Percentiles rank a stretch among this genome's conserved stretches.
Conservation (phyloP, 2,797 vertebrate species). For the Gallirallus australis region DNA sequence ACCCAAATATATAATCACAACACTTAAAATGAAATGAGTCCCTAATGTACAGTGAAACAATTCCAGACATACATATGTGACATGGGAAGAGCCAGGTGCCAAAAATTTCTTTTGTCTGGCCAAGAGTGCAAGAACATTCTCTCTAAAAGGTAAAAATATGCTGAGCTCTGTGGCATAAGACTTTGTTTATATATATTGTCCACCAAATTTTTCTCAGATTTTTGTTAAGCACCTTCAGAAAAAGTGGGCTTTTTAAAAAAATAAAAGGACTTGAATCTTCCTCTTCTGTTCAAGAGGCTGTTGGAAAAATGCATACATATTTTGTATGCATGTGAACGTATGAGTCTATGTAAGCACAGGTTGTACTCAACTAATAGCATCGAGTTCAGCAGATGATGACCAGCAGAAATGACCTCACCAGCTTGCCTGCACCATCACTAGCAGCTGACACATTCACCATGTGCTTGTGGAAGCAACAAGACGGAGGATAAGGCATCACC, state of each 20-base stretch:
- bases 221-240: background rate
- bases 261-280: background rate
- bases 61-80: background rate
- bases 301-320: fast-evolving
- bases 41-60: background rate
- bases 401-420: background rate
- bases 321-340: background rate
- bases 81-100: background rate
- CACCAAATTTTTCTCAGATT: background rate
- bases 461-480: background rate
- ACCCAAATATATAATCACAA: background rate
- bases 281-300: background rate
- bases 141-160: background rate
- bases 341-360: background rate
- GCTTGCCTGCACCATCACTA: background rate
- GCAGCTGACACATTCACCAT: fast-evolving
- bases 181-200: background rate
- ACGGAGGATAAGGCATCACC: background rate
- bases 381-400: background rate
- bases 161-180: background rate
- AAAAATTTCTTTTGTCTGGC: background rate
- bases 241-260: fast-evolving
- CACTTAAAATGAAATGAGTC: background rate
- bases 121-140: background rate
- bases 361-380: background rate